Evolutionary conservation across 2,888 invertebrate species (phyloP), one percentile per base, ranked within the genome.

Genomic region (Tiliacea aurago): DNA sequence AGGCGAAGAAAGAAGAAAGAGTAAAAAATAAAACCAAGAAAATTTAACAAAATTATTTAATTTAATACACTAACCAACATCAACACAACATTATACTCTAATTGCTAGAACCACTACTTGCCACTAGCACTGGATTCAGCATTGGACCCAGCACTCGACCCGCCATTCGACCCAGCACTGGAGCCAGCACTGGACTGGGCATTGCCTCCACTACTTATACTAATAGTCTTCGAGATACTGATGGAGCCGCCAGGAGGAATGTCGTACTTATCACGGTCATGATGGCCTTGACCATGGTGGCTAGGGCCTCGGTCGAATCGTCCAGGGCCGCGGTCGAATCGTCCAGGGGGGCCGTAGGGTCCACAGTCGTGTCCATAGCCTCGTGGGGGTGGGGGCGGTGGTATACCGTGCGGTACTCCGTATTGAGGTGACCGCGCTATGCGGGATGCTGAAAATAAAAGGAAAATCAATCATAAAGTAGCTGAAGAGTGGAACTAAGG

Each of bases 211-310:
- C 86, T 62, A 71, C 84, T 88, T 45, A 92, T 92, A 73, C 91
- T 92, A 53, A 92, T 88, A 74, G 91, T 92, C 84, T 92, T 92
- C 10, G 92, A 89, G 11, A 92, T 91, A 67, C 89, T 91, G 33
- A 90, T 83, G n/a, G 88, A 84, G 0, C 84, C 80, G 0, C 88
- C 84, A 10, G 76, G 64, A 55, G 83, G 76, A 0, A 84, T 33
- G 28, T 78, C 51, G n/a, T 73, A 80, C 0, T 83, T 56, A 11
- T 83, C 70, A 0, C 56, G 64, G n/a, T 61, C 64, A 1, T 63
- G 11, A 15, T 72, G 64, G 4, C 53, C 59, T 51, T 70, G 65
- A 2, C 73, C 55, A 11, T 67, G 76, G 9, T 81, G 68, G 13
- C 68, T 33, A 11, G 65, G 67, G 9, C 74, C 74, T 0, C 18